Evolutionary conservation across 1,140 invertebrate species (phyloP).

Genomic region (Berghia stephanieae): DNA sequence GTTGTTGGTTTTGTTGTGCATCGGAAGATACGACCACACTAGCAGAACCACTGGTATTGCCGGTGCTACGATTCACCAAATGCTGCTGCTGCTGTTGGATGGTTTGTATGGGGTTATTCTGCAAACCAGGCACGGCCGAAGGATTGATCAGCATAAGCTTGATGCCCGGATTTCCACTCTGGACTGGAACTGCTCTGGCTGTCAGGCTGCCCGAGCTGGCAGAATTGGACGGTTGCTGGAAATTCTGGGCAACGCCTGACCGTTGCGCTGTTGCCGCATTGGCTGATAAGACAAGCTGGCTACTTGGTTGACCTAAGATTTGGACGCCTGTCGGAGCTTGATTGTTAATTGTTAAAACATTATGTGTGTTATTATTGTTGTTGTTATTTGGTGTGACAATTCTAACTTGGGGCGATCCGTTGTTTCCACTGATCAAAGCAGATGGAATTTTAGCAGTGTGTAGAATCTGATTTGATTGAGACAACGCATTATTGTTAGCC

Average conservation of each 20-base stretch:
- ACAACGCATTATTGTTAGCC: not conserved
- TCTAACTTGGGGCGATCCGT: not conserved
- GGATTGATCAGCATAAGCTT: slow-evolving; percentile 22
- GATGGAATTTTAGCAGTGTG: not conserved
- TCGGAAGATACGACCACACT: no score
- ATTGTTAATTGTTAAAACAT: not conserved
- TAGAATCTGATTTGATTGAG: not conserved
- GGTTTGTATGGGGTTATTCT: not conserved
- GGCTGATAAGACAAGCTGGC: not conserved
- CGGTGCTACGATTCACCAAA: no score
- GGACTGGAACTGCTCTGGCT: no score
- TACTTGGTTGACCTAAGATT: not conserved
- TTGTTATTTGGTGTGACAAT: not conserved
- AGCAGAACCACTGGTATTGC: no score
- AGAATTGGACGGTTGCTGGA: not conserved
- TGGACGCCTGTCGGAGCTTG: no score
- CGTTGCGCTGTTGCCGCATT: not conserved
- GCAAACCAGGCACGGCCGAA: not conserved
- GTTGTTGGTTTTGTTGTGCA: no score
- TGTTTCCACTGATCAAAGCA: not conserved
- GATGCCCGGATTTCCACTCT: not conserved
- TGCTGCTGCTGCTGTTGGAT: not conserved
- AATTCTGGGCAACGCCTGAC: not conserved
- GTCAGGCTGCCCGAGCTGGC: no score
- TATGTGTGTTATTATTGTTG: no score